Base-by-base conservation (phyloP, 2,888 invertebrate species). In the Galerucella pusilla region DNA sequence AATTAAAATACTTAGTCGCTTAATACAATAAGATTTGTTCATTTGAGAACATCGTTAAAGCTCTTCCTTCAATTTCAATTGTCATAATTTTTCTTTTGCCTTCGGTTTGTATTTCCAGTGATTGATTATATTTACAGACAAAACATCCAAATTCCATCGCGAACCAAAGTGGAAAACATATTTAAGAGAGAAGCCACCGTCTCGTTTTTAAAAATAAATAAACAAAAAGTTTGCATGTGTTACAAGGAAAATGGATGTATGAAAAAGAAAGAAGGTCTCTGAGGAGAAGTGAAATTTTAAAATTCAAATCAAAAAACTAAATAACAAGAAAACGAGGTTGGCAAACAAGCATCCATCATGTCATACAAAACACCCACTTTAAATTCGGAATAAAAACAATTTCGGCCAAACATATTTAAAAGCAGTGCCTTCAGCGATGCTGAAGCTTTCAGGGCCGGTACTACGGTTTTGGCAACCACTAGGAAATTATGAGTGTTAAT, bases 321-420 rank as follows among this genome's bases (percentile, higher is more conserved):
- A 86, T 86, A 86, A 86, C 85, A 86, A 85, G 86, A 84, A 86
- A 86, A 85, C 85, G 82, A 84, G 85, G 83, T 85, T 85, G 81
- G 82, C 82, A 85, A 86, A 85, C 85, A 85, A 81, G 84, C 86
- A 86, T 86, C 86, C 86, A 86, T 86, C 87, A 86, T 86, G 86
- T 86, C 85, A 82, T 84, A 84, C 84, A 83, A 84, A 85, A 84
- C 86, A 86, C 81, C 85, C 86, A 87, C 87, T 87, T 87, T 86
- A 87, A 87, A 87, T 87, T 86, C 86, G 85, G 85, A 87, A 87
- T 87, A 87, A 87, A 87, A 87, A 87, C 87, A 87, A 87, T 87
- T 87, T 87, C 85, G 83, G 80, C 85, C 85, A 87, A 87, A 87
- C 86, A 87, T 87, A 87, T 87, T 87, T 87, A 86, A 87, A 87